Evolutionary conservation across 2,113 vertebrate genomes (phyloP), one percentile per base, ranked within the genome.

Genomic region (Nibea albiflora): DNA sequence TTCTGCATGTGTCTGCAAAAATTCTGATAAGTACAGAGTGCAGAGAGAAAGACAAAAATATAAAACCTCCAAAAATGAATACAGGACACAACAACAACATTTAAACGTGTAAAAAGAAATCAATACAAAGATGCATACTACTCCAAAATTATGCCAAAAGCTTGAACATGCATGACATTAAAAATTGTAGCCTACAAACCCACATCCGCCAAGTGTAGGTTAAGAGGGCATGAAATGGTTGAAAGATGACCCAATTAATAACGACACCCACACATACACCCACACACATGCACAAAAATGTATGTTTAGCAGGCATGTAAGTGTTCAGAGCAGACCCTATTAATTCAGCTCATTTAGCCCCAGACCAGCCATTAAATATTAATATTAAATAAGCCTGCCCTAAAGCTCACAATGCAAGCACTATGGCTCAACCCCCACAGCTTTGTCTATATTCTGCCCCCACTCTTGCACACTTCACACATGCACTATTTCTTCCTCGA

Each of bases 301-400:
- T 89, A 92, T 90, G 90, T 93, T 94, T 88, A 93, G 90, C 80
- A 90, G 91, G 92, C 93, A 92, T 94, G 88, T 89, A 94, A 93
- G 86, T 94, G 91, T 87, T 86, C 63, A 80, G 85, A 93, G 86
- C 88, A 87, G 89, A 93, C 84, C 91, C 86, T 85, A 93, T 95
- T 95, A 94, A 94, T 94, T 94, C 94, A 94, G 92, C 89, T 93
- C 90, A 94, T 94, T 95, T 93, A 94, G 88, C 86, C 86, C 60
- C 81, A 93, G 89, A 89, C 87, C 88, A 94, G 75, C 92, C 91
- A 92, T 94, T 94, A 93, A 94, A 94, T 93, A 81, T 39, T 39
- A 39, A 39, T 39, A 39, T 39, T 39, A 39, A 39, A 39, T 91
- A 87, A 90, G 93, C 89, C 92, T 87, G 82, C 84, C 91, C 90